Conservation (phyloP, 2,113 vertebrate genomes). For the Tautogolabrus adspersus region DNA sequence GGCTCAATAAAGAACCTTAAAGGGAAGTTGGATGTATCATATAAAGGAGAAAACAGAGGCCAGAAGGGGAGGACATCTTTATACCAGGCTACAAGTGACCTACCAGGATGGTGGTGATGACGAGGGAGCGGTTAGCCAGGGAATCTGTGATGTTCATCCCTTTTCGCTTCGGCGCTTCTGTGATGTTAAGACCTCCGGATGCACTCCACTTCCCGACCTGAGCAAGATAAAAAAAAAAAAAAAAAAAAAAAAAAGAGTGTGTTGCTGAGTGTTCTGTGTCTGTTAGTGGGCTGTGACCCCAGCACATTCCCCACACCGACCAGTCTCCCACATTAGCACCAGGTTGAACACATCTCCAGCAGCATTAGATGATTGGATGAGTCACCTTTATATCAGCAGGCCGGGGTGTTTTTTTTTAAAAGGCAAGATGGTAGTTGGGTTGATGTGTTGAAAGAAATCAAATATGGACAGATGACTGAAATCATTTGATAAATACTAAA, state of each 20-base stretch:
- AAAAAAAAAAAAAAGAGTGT: conserved; percentile 65
- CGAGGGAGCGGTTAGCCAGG: conserved; percentile 94
- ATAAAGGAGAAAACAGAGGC: not conserved
- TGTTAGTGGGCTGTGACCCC: conserved; percentile 58
- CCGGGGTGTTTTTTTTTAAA: conserved; percentile 32
- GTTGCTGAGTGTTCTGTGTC: conserved; percentile 58
- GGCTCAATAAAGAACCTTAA: too few relatives aligned
- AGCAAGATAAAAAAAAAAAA: conserved; percentile 70
- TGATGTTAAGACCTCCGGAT: conserved; percentile 95
- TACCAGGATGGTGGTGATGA: conserved; percentile 98
- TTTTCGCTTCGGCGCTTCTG: conserved; percentile 90
- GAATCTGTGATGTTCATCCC: conserved; percentile 98
- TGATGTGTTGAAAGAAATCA: conserved; percentile 40
- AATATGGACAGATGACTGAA: conserved; percentile 29
- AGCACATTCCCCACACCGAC: conserved; percentile 39
- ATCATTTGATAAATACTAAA: conserved; percentile 6
- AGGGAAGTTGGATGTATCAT: not conserved
- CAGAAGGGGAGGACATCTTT: conserved; percentile 12
- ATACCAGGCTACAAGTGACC: conserved; percentile 55
- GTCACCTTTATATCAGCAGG: conserved; percentile 61
- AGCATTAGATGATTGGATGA: conserved; percentile 77
- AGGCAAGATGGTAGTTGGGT: conserved; percentile 19
- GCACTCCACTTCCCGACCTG: conserved; percentile 98
- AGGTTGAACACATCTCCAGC: conserved; percentile 53
- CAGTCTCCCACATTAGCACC: conserved; percentile 61